Percentiles rank a stretch among this genome's conserved stretches.
Conservation (phyloP, 2,888 invertebrate genomes). For the Acheta domesticus region DNA sequence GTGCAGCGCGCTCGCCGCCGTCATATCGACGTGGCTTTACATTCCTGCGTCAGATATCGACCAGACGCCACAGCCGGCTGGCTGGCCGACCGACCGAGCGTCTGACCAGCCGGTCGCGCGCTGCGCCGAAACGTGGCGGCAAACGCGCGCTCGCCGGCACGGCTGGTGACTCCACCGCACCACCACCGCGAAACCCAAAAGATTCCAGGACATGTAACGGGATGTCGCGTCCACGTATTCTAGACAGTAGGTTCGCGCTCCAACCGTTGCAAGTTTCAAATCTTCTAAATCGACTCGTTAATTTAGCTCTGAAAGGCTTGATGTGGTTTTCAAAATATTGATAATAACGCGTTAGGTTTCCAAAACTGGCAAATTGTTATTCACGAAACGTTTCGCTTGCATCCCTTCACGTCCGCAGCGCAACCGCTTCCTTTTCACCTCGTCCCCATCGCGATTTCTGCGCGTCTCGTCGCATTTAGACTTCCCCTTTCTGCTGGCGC, state of each 20-base stretch:
- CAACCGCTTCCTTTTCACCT: background rate
- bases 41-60: constrained; percentile 18
- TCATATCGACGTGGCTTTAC: constrained; percentile 19
- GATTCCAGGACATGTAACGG: too few species aligned
- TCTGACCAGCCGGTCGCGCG: background rate
- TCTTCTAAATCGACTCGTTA: too few species aligned
- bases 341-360: too few species aligned
- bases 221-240: too few species aligned
- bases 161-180: background rate
- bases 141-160: background rate
- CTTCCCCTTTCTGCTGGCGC: background rate
- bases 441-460: background rate
- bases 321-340: too few species aligned
- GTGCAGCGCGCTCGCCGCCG: constrained; percentile 18
- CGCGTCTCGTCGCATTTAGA: background rate
- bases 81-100: background rate
- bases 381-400: too few species aligned
- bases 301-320: too few species aligned
- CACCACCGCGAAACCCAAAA: background rate
- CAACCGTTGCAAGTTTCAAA: too few species aligned
- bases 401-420: too few species aligned
- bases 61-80: background rate
- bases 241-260: too few species aligned
- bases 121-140: background rate
- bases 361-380: too few species aligned